A percentile compares a stretch with the other conserved stretches of the same genome.
These are phyloP conservation scores for Brachypteracias leptosomus DNA, from an alignment of 2,113 vertebrate species.

Conservation along the genomic window DNA sequence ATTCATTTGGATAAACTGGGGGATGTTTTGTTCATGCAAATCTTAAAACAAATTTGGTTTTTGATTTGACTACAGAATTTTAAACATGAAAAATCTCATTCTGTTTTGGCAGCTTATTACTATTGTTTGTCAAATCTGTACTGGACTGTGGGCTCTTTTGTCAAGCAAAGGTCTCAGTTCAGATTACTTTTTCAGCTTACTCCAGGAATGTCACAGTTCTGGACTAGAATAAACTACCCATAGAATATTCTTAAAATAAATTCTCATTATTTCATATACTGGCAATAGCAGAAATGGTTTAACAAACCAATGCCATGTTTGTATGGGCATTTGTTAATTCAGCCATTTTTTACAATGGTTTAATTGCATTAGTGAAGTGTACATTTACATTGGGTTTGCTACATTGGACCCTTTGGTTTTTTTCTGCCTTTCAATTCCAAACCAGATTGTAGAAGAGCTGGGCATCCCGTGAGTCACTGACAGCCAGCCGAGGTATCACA, in stretches of 20 bases:
- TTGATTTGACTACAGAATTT: neutral
- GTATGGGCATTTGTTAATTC: neutral
- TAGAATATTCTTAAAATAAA: neutral
- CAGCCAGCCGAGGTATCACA: accelerated
- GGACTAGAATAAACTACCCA: neutral
- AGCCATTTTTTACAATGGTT: neutral
- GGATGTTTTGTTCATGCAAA: neutral
- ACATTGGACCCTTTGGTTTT: neutral
- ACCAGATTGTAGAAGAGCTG: neutral
- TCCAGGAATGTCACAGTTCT: neutral
- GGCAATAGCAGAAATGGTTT: neutral
- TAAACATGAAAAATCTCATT: neutral
- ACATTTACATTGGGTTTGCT: neutral
- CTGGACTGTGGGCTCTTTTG: neutral
- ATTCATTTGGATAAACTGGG: neutral
- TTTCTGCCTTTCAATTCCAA: neutral
- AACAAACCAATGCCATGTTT: neutral
- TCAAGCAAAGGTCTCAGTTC: neutral
- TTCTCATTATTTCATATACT: neutral
- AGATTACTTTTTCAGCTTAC: neutral
- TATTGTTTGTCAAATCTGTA: neutral
- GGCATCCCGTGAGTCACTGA: accelerated
- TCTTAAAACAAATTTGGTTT: neutral
- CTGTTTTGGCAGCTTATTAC: neutral
- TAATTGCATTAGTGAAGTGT: neutral